These are phyloP conservation scores for Ophioninae sp. DNA, from an alignment of 2,888 invertebrate genomes.

Conservation along the genomic window DNA sequence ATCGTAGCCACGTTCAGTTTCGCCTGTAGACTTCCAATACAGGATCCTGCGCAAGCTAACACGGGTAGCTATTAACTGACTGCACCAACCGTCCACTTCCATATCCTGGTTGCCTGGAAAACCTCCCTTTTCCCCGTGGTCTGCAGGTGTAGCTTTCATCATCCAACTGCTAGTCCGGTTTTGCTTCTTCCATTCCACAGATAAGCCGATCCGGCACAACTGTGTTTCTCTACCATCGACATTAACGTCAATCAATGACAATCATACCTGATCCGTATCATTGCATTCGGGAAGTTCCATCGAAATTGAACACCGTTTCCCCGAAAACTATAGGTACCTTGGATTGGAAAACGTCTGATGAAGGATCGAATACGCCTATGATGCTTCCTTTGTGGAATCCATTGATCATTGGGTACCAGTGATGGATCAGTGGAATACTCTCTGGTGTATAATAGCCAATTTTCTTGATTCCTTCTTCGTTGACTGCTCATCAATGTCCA, in stretches of 20 bases:
- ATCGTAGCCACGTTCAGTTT: constrained; percentile 43
- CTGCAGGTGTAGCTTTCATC: neutral
- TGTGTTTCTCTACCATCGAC: constrained; percentile 35
- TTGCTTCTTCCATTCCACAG: constrained; percentile 23
- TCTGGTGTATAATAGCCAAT: neutral
- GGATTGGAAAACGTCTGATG: constrained; percentile 2
- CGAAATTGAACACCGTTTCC: constrained; percentile 1
- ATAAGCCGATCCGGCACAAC: constrained; percentile 33
- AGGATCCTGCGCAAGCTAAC: constrained; percentile 2
- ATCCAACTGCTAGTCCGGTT: neutral
- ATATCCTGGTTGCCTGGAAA: constrained; percentile 11
- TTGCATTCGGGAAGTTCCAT: constrained; percentile 1
- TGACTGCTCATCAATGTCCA: neutral
- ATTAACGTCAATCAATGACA: constrained; percentile 55
- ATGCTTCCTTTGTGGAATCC: neutral
- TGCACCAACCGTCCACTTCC: constrained; percentile 10
- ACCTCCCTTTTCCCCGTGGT: neutral
- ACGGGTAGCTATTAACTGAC: constrained; percentile 30
- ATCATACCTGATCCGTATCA: constrained; percentile 22
- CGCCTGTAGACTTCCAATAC: constrained; percentile 23
- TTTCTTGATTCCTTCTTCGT: neutral
- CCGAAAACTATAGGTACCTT: neutral
- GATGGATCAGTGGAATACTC: neutral
- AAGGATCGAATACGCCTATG: neutral
- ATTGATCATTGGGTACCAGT: constrained; percentile 20